These are phyloP conservation scores for Ctenodactylus gundi DNA, from an alignment of 2,113 vertebrate genomes.

Conservation along the genomic window DNA sequence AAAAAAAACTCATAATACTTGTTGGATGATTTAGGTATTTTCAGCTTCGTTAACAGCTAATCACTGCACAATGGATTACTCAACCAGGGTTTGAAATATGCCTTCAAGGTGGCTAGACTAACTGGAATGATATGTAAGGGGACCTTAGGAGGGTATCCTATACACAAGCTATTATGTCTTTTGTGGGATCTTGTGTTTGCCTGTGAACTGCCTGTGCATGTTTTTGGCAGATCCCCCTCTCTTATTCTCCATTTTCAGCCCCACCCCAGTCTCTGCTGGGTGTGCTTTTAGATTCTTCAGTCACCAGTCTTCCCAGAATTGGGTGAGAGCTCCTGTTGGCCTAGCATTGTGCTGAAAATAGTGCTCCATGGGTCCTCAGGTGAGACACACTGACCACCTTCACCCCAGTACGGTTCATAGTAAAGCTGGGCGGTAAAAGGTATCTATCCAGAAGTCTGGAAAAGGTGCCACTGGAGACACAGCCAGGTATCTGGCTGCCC, in stretches of 20 bases:
- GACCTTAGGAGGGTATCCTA: conserved; percentile 19
- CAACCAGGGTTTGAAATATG: conserved; percentile 53
- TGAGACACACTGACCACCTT: neutral
- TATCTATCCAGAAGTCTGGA: neutral
- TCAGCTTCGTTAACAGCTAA: conserved; percentile 69
- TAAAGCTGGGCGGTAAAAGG: neutral
- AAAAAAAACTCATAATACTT: conserved; percentile 48
- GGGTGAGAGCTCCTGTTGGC: neutral
- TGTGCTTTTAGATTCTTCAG: conserved; percentile 1
- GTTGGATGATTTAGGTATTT: conserved; percentile 59
- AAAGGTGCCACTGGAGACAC: conserved; percentile 20
- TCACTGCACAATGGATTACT: conserved; percentile 64
- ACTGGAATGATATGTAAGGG: conserved; percentile 30
- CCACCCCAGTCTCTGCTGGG: neutral
- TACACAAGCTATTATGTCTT: conserved; percentile 52
- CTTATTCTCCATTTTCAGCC: neutral
- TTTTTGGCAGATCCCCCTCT: conserved; percentile 46
- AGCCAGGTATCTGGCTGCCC: conserved; percentile 8
- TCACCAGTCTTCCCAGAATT: neutral
- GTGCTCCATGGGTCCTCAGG: neutral
- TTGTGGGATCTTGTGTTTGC: conserved; percentile 40
- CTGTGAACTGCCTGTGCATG: conserved; percentile 62
- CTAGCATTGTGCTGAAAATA: neutral
- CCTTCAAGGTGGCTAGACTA: conserved; percentile 55
- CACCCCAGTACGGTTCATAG: conserved; percentile 3